Evolutionary conservation across 1,140 invertebrate genomes (phyloP).

Genomic region (Laupala kohalensis): DNA sequence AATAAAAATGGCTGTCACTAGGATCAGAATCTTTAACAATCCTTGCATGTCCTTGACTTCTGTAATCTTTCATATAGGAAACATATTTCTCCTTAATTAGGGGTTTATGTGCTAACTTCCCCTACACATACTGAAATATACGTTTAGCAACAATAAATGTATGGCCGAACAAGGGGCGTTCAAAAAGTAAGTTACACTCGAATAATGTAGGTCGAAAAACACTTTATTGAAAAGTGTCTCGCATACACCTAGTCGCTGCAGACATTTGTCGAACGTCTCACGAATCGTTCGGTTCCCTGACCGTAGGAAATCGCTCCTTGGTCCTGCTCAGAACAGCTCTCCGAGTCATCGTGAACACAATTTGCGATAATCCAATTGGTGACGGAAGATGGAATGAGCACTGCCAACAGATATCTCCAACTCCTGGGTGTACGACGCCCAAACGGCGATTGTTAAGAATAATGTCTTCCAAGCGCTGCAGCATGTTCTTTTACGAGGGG

Average conservation of each 20-base stretch:
- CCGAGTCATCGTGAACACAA: conserved; percentile 1
- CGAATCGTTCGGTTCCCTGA: neutral
- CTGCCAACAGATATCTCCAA: neutral
- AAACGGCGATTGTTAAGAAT: neutral
- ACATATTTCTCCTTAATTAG: too few species aligned
- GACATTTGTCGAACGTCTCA: neutral
- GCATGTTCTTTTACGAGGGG: too few species aligned
- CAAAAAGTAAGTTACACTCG: neutral
- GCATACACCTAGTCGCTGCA: neutral
- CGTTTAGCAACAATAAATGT: too few species aligned
- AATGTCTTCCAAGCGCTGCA: neutral
- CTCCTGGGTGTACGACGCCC: neutral
- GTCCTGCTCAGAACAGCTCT: neutral
- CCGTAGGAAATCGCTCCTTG: neutral
- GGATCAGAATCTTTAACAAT: too few species aligned
- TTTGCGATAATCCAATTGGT: conserved; percentile 3
- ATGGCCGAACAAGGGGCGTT: too few species aligned
- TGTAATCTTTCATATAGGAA: too few species aligned
- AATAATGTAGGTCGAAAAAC: neutral
- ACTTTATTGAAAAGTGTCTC: neutral
- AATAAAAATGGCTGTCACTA: too few species aligned
- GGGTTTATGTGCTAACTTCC: too few species aligned
- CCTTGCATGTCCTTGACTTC: too few species aligned
- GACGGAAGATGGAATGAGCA: conserved; percentile 5
- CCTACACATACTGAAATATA: too few species aligned